A percentile compares a stretch with the other conserved stretches of the same genome.
phyloP scores from a whole-genome alignment of 2,888 invertebrate species.

The Cyaniris semiargus region DNA sequence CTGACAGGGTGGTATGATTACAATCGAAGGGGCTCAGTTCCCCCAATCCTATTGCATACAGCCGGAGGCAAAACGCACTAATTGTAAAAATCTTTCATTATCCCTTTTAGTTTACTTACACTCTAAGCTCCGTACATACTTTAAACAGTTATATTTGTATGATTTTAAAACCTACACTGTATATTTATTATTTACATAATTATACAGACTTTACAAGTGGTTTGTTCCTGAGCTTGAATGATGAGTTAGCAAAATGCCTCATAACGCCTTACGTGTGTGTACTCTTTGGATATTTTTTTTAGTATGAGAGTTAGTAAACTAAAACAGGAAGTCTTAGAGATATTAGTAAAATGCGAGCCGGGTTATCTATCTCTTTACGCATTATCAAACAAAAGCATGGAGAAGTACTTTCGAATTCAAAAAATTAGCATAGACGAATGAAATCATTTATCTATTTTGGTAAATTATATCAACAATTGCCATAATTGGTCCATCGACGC shows the following conservation, averaged over 20 bases:
- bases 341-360: too few relatives aligned
- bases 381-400: too few relatives aligned
- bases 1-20: neutral
- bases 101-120: neutral
- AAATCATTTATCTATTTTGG: neutral
- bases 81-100: slow-evolving; percentile 7
- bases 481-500: neutral
- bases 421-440: neutral
- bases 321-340: neutral
- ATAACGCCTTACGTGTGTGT: too few relatives aligned
- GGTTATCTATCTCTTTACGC: too few relatives aligned
- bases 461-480: neutral
- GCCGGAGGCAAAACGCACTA: neutral
- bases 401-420: too few relatives aligned
- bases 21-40: neutral
- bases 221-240: too few relatives aligned
- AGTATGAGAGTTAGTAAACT: neutral
- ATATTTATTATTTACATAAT: too few relatives aligned
- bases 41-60: neutral
- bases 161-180: too few relatives aligned
- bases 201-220: too few relatives aligned
- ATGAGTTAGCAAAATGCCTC: too few relatives aligned
- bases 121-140: too few relatives aligned
- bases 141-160: neutral
- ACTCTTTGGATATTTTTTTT: too few relatives aligned